Percentiles rank a stretch among this genome's conserved stretches.
Conservation (phyloP, 2,888 invertebrate genomes). For the Drosophila neotestacea region DNA sequence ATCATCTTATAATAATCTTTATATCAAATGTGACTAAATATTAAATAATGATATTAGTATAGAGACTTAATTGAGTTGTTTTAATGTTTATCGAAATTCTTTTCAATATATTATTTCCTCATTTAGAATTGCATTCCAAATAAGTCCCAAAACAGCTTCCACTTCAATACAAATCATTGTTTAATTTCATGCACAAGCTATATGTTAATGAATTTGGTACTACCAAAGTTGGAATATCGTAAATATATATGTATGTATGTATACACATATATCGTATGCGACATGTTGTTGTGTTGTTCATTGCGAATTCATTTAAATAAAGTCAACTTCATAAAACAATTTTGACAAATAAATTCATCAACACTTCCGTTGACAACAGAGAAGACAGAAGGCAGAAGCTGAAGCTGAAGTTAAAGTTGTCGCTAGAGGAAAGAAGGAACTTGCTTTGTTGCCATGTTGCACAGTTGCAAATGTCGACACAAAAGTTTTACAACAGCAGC, state of each 20-base stretch:
- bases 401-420: not conserved
- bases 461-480: constrained; percentile 64
- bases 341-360: constrained; percentile 83
- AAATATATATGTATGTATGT: not conserved
- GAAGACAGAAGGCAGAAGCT: constrained; percentile 44
- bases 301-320: constrained; percentile 52
- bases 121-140: not conserved
- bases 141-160: not conserved
- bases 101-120: not conserved
- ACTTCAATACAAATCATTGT: not conserved
- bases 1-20: too few species aligned
- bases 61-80: not conserved
- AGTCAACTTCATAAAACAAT: constrained; percentile 67
- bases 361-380: constrained; percentile 79
- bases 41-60: not conserved
- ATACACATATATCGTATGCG: not conserved
- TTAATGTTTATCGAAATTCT: not conserved
- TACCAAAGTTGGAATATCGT: not conserved
- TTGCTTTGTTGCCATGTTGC: constrained; percentile 45
- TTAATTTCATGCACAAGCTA: not conserved
- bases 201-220: not conserved
- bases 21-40: too few species aligned
- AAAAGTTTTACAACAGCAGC: constrained; percentile 45
- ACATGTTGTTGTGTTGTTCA: constrained; percentile 8
- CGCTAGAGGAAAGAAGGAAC: not conserved